These are phyloP conservation scores for Carassius auratus DNA, from an alignment of 2,113 vertebrate species.

Conservation along the genomic window DNA sequence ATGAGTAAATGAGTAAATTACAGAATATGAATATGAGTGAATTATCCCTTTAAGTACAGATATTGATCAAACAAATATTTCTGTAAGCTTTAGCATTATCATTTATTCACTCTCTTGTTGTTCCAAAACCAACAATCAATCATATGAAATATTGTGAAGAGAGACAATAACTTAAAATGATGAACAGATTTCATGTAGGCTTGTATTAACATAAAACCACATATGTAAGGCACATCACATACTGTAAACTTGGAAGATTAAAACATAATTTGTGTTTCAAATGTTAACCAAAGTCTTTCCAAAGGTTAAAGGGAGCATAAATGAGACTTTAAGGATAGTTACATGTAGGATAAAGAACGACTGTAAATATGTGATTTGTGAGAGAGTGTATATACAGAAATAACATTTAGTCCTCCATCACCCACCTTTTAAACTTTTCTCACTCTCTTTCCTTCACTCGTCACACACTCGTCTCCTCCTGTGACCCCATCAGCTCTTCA, in stretches of 20 bases:
- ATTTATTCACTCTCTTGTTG: background rate
- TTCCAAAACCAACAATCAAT: background rate
- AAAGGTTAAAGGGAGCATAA: background rate
- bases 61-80: background rate
- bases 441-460: conserved; percentile 22
- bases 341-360: background rate
- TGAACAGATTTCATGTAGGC: background rate
- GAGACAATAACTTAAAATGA: background rate
- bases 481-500: conserved; percentile 28
- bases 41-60: background rate
- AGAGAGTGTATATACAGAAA: background rate
- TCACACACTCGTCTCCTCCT: background rate
- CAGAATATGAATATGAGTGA: background rate
- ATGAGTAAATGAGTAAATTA: background rate
- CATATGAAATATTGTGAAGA: background rate
- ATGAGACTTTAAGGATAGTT: background rate
- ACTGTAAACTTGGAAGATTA: too few species aligned
- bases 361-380: background rate
- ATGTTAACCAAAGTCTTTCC: background rate
- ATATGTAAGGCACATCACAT: background rate
- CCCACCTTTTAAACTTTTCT: conserved; percentile 14
- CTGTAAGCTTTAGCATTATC: background rate
- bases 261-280: background rate
- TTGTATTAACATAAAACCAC: background rate
- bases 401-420: background rate